Percentiles rank a stretch among this genome's conserved stretches.
Evolutionary conservation across 35 echinoderm and acorn worm species (phyloP).

Genomic region (Strongylocentrotus purpuratus): DNA sequence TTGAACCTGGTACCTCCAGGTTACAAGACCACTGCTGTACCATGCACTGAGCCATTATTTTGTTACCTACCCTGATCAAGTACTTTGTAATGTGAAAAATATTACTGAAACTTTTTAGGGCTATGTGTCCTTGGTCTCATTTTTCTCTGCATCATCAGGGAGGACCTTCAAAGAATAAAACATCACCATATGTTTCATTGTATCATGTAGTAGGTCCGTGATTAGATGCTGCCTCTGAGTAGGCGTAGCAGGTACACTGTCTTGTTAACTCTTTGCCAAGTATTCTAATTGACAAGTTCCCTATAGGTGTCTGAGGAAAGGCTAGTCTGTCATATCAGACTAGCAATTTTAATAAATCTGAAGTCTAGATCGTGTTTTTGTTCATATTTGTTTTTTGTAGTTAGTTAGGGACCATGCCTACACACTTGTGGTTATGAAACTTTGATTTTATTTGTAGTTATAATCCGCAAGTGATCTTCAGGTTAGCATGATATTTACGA

Average conservation of each 20-base stretch:
- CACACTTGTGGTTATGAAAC: no score
- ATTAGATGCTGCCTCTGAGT: not conserved
- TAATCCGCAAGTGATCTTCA: no score
- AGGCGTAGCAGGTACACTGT: not conserved
- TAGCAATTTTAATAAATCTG: no score
- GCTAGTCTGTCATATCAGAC: not conserved
- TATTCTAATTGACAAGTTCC: constrained; percentile 52
- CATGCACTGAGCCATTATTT: no score
- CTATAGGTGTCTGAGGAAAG: not conserved
- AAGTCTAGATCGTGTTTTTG: no score
- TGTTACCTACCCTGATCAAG: no score
- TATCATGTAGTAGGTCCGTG: not conserved
- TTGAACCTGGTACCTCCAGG: no score
- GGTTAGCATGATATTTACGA: no score
- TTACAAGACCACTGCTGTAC: no score
- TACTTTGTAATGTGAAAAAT: not conserved
- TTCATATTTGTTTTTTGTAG: no score
- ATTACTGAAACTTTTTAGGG: not conserved
- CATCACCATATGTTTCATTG: not conserved
- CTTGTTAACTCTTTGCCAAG: constrained; percentile 6
- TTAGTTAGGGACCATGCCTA: no score
- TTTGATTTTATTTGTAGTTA: no score
- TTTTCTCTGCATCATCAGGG: not conserved
- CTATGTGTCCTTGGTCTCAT: not conserved
- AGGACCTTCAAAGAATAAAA: not conserved